Evolutionary conservation across 2,113 vertebrate species (phyloP).

Genomic region (Salvelinus alpinus): DNA sequence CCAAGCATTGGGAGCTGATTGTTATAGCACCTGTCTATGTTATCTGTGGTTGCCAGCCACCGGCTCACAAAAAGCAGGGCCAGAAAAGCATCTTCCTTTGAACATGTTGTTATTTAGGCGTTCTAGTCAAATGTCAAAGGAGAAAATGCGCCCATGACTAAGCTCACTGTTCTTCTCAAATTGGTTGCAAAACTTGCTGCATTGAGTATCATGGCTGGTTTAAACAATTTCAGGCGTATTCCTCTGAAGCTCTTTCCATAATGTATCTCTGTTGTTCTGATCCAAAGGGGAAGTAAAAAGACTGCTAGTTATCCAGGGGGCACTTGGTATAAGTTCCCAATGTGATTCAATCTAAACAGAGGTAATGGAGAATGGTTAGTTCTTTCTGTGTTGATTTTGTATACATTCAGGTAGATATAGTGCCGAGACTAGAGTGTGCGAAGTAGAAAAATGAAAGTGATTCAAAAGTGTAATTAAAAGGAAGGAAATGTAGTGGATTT

Average conservation of each 20-base stretch:
- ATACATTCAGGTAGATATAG: constrained; percentile 31
- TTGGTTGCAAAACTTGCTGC: background rate
- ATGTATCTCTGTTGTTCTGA: background rate
- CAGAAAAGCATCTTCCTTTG: constrained; percentile 29
- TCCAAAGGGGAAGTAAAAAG: background rate
- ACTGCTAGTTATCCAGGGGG: background rate
- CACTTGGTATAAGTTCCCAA: constrained; percentile 21
- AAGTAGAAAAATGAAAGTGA: constrained; percentile 19
- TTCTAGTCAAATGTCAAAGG: constrained; percentile 26
- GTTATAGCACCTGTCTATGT: constrained; percentile 58
- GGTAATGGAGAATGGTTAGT: background rate
- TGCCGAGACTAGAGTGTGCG: constrained; percentile 27
- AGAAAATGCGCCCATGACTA: constrained; percentile 30
- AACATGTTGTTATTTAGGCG: constrained; percentile 29
- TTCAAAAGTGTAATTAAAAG: constrained; percentile 65
- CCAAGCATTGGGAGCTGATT: constrained; percentile 37
- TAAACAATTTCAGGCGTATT: background rate
- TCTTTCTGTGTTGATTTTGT: background rate
- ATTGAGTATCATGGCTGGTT: background rate
- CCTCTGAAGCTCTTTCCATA: background rate
- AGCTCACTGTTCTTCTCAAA: constrained; percentile 18
- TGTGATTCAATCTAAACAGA: constrained; percentile 9
- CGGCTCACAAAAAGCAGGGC: constrained; percentile 51
- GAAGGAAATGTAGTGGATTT: constrained; percentile 55
- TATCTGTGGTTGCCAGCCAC: constrained; percentile 65